phyloP scores from a whole-genome alignment of 2,888 invertebrate species.

The Parnassius orleans region DNA sequence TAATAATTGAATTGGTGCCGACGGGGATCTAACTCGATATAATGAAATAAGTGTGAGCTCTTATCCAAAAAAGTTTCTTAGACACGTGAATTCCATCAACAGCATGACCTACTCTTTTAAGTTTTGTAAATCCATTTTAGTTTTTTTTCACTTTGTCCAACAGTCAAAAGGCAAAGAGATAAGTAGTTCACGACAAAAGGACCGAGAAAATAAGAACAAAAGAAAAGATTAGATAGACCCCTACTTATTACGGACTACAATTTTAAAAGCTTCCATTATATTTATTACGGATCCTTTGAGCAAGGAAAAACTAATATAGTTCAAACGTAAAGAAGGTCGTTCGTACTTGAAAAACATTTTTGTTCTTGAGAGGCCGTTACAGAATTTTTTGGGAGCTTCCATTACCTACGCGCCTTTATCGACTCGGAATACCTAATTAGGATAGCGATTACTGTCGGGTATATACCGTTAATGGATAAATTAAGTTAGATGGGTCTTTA shows the following conservation, averaged over 20 bases:
- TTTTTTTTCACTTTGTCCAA: too few relatives aligned
- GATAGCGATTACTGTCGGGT: conserved; percentile 6
- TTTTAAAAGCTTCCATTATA: conserved; percentile 23
- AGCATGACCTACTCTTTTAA: too few relatives aligned
- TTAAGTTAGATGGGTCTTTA: neutral
- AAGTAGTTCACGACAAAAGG: too few relatives aligned
- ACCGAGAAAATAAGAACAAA: too few relatives aligned
- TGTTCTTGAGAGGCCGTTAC: neutral
- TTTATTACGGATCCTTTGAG: conserved; percentile 23
- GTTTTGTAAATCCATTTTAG: too few relatives aligned
- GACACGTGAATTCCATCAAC: too few relatives aligned
- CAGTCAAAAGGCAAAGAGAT: too few relatives aligned
- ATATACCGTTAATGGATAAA: neutral
- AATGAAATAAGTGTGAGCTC: too few relatives aligned
- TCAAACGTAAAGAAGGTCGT: conserved; percentile 7
- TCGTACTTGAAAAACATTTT: neutral
- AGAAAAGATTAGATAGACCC: too few relatives aligned
- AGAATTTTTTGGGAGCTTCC: neutral
- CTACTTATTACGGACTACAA: neutral
- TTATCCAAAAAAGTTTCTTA: too few relatives aligned
- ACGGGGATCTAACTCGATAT: too few relatives aligned
- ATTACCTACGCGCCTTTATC: conserved; percentile 3
- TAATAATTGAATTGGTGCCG: too few relatives aligned
- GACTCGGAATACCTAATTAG: conserved; percentile 4
- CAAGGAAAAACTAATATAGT: conserved; percentile 20